phyloP scores from a whole-genome alignment of 2,113 vertebrate genomes.

The Lepisosteus oculatus region DNA sequence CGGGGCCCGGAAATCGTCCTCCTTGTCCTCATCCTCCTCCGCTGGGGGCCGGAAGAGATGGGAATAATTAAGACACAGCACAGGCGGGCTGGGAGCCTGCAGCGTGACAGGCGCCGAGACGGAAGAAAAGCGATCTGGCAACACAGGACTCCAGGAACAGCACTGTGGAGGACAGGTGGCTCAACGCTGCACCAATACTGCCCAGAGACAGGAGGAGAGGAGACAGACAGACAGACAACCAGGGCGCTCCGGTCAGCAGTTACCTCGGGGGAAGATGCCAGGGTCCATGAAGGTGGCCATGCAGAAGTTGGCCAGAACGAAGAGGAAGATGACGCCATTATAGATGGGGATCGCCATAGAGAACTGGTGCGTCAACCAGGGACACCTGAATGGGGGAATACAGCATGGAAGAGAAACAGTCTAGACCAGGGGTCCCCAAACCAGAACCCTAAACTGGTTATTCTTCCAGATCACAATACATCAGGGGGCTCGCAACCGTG shows the following conservation, averaged over 20 bases:
- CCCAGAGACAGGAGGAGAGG: neutral
- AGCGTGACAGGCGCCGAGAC: neutral
- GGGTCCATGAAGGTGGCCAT: conserved; percentile 99
- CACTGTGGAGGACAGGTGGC: neutral
- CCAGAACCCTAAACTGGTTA: neutral
- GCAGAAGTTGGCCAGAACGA: conserved; percentile 95
- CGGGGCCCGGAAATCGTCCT: conserved; percentile 94
- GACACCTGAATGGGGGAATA: conserved; percentile 67
- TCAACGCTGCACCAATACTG: neutral
- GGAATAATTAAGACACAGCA: neutral
- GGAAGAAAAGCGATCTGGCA: neutral
- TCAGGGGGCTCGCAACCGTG: neutral
- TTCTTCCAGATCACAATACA: conserved; percentile 2
- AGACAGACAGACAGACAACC: neutral
- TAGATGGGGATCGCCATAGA: conserved; percentile 85
- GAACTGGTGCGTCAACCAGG: conserved; percentile 80
- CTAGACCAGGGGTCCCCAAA: no score
- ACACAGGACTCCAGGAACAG: neutral
- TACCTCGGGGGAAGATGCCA: conserved; percentile 94
- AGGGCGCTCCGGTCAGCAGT: conserved; percentile 14
- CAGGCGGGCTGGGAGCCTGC: neutral
- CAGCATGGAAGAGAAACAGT: no score
- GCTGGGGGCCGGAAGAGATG: conserved; percentile 56
- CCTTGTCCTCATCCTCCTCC: conserved; percentile 96
- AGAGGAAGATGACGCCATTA: conserved; percentile 87